Base-by-base conservation (phyloP, 2,888 invertebrate genomes). In the Plebejus argus region DNA sequence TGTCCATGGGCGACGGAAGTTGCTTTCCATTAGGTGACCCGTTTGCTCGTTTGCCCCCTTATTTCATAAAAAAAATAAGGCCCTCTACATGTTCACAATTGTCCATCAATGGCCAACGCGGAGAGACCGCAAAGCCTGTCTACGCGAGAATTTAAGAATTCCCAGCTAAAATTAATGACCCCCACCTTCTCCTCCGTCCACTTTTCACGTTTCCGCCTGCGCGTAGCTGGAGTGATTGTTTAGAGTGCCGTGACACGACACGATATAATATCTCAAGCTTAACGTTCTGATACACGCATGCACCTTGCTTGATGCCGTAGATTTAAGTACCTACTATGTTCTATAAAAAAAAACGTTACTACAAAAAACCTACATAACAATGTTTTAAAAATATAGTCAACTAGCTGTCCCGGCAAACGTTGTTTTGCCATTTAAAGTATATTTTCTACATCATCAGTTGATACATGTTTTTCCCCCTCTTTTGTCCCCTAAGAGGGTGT, bases 151-250 rank as follows among this genome's bases (percentile, higher is more conserved):
- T 23, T 15, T 6, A 66, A 66, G 28, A 66, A 66, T 66, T 33
- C 18, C 15, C 18, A 15, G 66, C 28, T 28, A 6, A 66, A 33
- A 66, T 66, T 66, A 66, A 66, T 2, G 28, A 66, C 66, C 66
- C 66, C 18, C 7, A 28, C 66, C 66, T 66, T 66, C 28, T 66
- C 66, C 7, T 28, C 33, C 66, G 28, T 66, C 33, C 66, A 66
- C 66, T 66, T 66, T 66, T 18, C 66, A 18, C 66, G 66, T 66
- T 66, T 66, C 66, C 66, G 66, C 28, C 66, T 18, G 15, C 28
- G 28, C 28, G 7, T 28, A 66, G 28, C 15, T 18, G 28, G 28
- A 66, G 28, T 15, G 28, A 66, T 66, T 28, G 15, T 66, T 66
- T 66, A 66, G 18, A 66, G 66, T 66, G 28, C 28, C 66, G 66